Conservation (phyloP, 2,797 vertebrate species). For the Oreochromis mossambicus region DNA sequence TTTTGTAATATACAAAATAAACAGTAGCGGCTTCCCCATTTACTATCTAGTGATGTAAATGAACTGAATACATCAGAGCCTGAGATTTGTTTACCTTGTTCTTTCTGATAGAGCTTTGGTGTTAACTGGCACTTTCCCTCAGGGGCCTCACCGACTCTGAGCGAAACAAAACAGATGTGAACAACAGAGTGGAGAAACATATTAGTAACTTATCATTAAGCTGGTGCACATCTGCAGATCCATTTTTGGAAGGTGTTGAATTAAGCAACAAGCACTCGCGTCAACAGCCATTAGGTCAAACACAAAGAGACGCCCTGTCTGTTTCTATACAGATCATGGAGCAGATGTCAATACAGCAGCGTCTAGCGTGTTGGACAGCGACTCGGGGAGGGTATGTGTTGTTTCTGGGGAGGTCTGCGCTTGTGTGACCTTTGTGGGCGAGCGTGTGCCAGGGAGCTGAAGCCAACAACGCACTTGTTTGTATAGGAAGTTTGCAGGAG, state of each 20-base stretch:
- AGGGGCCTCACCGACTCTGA: not conserved
- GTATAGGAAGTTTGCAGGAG: slow-evolving; percentile 55
- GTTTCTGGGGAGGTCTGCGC: not conserved
- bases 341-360: slow-evolving; percentile 2
- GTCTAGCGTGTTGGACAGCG: not conserved
- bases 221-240: slow-evolving; percentile 29
- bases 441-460: slow-evolving; percentile 10
- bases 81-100: slow-evolving; percentile 19
- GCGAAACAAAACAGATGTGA: slow-evolving; percentile 40
- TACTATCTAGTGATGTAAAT: slow-evolving; percentile 9
- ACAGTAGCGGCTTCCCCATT: not conserved
- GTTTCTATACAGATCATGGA: slow-evolving; percentile 16
- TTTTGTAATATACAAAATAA: not conserved
- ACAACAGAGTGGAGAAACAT: slow-evolving; percentile 29
- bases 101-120: not conserved
- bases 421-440: not conserved
- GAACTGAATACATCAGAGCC: not conserved
- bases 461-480: slow-evolving; percentile 42
- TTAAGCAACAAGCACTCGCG: slow-evolving; percentile 8
- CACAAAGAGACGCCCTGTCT: not conserved
- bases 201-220: slow-evolving; percentile 39
- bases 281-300: slow-evolving; percentile 26
- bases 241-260: slow-evolving; percentile 10
- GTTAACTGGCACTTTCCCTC: not conserved
- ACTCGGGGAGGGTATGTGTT: not conserved